Conservation (phyloP, 2,113 vertebrate genomes). For the Crotalus tigris region DNA sequence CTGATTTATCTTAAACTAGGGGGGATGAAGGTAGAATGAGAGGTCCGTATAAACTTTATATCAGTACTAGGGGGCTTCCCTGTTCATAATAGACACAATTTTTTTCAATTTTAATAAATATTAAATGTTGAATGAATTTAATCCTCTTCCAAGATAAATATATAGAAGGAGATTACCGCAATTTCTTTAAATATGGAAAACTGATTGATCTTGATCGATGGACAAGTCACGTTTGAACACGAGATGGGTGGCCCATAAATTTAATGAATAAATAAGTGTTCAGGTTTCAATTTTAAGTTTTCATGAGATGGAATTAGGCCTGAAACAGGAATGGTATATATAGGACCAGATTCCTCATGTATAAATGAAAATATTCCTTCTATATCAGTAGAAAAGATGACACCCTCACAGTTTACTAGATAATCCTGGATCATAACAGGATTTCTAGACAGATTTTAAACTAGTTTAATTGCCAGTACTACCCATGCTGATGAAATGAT, state of each 20-base stretch:
- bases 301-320: neutral
- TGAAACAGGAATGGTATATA: neutral
- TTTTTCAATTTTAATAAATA: constrained; percentile 33
- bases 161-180: constrained; percentile 22
- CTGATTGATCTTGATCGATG: neutral
- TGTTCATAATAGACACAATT: neutral
- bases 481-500: too few species aligned
- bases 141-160: constrained; percentile 26
- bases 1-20: constrained; percentile 8
- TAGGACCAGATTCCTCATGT: neutral
- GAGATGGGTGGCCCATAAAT: too few species aligned
- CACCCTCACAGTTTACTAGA: neutral
- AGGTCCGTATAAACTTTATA: constrained; percentile 12
- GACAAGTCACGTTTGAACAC: too few species aligned
- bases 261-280: too few species aligned
- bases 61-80: constrained; percentile 20
- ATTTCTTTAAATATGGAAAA: constrained; percentile 32
- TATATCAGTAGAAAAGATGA: neutral
- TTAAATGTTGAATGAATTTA: constrained; percentile 27
- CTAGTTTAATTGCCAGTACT: neutral
- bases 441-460: neutral
- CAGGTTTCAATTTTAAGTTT: neutral
- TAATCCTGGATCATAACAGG: neutral
- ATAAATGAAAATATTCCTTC: neutral
- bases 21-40: constrained; percentile 24